Conservation (phyloP, 1,140 invertebrate genomes). For the Arctopsyche grandis region DNA sequence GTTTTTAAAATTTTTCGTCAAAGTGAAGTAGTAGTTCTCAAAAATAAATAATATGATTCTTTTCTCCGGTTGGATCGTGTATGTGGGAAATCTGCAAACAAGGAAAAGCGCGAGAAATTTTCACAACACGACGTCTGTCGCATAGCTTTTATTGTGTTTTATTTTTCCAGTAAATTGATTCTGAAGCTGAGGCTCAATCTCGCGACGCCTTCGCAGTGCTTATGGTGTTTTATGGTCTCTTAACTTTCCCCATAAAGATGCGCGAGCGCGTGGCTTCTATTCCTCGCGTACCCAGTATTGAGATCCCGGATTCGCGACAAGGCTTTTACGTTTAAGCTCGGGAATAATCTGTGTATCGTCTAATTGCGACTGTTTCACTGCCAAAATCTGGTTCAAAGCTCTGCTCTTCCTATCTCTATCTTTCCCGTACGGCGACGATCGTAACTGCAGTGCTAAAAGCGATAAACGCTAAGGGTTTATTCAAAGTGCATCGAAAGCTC, state of each 20-base stretch:
- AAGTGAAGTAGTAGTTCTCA: too few relatives aligned
- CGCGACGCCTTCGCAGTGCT: background rate
- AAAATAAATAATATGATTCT: too few relatives aligned
- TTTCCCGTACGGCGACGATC: background rate
- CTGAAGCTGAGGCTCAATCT: slow-evolving; percentile 6
- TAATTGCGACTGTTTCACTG: background rate
- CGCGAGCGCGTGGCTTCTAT: background rate
- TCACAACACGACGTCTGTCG: background rate
- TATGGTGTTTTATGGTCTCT: slow-evolving; percentile 1
- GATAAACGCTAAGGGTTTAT: slow-evolving; percentile 1
- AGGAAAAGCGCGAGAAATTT: background rate
- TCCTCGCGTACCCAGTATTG: too few relatives aligned
- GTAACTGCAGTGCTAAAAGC: slow-evolving; percentile 8
- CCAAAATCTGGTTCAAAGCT: background rate
- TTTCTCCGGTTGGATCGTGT: too few relatives aligned
- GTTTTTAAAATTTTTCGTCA: too few relatives aligned
- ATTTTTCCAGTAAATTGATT: slow-evolving; percentile 26
- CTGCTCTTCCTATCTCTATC: too few relatives aligned
- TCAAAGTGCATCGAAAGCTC: slow-evolving; percentile 3
- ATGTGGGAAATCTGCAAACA: slow-evolving; percentile 5
- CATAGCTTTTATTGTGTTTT: slow-evolving; percentile 10
- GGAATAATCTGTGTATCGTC: background rate
- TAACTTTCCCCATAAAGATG: slow-evolving; percentile 11
- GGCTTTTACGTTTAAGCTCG: background rate
- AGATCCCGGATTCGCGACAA: background rate